Percentiles rank a stretch among this genome's conserved stretches.
These are phyloP conservation scores for Pitta sordida DNA, from an alignment of 2,113 vertebrate species.

Conservation along the genomic window DNA sequence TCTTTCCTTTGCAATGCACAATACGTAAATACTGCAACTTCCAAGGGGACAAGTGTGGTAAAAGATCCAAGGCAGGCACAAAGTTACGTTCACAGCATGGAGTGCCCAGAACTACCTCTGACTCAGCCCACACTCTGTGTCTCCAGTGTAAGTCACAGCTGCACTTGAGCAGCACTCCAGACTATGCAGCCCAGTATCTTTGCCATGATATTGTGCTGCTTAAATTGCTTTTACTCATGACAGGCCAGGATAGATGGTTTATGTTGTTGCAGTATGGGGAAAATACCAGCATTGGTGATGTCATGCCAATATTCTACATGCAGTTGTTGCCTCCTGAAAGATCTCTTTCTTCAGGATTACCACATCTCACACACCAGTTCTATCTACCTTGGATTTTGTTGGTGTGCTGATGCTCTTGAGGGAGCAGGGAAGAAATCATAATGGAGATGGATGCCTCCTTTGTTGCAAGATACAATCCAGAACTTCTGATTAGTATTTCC, in stretches of 20 bases:
- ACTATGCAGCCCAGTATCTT: neutral
- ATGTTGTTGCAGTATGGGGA: neutral
- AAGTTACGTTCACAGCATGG: too few relatives aligned
- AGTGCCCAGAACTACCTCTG: neutral
- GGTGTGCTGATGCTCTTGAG: neutral
- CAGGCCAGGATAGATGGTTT: neutral
- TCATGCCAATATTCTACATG: neutral
- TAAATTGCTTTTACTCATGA: neutral
- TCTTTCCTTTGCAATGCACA: neutral
- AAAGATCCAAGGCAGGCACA: neutral
- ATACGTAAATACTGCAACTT: neutral
- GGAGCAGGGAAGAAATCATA: neutral
- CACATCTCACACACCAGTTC: neutral
- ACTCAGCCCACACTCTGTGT: neutral
- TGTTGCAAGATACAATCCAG: neutral
- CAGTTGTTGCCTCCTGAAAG: too few relatives aligned
- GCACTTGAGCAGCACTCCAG: neutral
- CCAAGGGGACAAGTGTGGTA: fast-evolving
- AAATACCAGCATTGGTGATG: neutral
- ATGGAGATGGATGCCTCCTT: too few relatives aligned
- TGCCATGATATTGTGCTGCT: fast-evolving
- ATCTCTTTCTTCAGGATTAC: neutral
- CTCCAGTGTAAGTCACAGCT: neutral
- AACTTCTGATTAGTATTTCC: neutral
- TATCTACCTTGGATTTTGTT: neutral